Conservation (phyloP, 1,140 invertebrate species). For the Ips typographus region DNA sequence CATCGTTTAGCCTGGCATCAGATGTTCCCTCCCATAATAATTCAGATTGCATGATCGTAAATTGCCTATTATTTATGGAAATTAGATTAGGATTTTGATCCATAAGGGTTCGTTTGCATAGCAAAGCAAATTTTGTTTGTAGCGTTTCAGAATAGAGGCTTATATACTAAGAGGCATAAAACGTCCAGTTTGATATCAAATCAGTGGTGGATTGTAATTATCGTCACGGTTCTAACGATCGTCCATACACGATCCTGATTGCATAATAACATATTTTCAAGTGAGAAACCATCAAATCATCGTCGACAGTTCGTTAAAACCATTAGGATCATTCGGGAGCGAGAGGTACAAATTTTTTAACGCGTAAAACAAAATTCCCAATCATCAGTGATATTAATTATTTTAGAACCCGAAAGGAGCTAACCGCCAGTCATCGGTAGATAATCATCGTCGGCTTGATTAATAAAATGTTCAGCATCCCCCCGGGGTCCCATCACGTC, state of each 20-base stretch:
- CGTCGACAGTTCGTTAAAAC: too few species aligned
- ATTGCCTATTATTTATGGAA: slow-evolving; percentile 21
- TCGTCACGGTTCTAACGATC: too few species aligned
- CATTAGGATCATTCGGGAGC: too few species aligned
- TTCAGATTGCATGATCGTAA: slow-evolving; percentile 15
- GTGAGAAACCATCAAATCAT: too few species aligned
- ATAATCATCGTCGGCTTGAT: slow-evolving; percentile 41
- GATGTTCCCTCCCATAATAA: slow-evolving; percentile 26
- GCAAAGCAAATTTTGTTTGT: slow-evolving; percentile 23
- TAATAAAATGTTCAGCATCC: slow-evolving; percentile 42
- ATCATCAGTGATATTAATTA: slow-evolving; percentile 37
- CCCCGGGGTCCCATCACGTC: slow-evolving; percentile 31
- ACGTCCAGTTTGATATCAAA: too few species aligned
- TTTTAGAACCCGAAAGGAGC: slow-evolving; percentile 23
- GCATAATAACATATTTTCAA: too few species aligned
- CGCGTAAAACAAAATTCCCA: slow-evolving; percentile 14
- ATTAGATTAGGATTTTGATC: slow-evolving; percentile 6
- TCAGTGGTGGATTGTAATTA: too few species aligned
- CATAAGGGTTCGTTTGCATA: not conserved
- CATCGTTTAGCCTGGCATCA: slow-evolving; percentile 21
- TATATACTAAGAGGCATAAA: too few species aligned
- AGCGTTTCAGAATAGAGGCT: not conserved
- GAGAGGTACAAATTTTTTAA: too few species aligned
- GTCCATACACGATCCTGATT: too few species aligned
- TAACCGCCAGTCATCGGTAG: slow-evolving; percentile 38